phyloP scores from a whole-genome alignment of 37 sponge, comb jelly and placozoan genomes.

The Aphrocallistes beatrix region DNA sequence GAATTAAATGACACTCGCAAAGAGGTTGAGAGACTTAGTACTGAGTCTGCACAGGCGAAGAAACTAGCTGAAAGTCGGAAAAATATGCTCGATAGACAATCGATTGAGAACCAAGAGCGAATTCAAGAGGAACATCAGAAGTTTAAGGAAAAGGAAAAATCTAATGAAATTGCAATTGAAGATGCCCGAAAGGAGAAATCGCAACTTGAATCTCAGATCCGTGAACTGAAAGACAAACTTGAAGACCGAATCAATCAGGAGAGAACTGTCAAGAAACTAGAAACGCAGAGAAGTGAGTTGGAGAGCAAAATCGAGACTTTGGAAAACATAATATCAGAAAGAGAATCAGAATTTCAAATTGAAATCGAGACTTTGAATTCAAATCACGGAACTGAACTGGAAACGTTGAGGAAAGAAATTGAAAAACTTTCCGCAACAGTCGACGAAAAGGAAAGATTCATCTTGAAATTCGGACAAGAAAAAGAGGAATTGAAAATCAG shows the following conservation, averaged over 20 bases:
- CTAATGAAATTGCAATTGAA: background rate
- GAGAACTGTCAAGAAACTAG: constrained; percentile 10
- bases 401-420: background rate
- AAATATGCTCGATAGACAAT: background rate
- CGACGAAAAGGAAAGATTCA: constrained; percentile 11
- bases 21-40: background rate
- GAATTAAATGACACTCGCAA: background rate
- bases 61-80: background rate
- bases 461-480: background rate
- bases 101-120: background rate
- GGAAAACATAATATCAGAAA: background rate
- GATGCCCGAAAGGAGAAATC: background rate
- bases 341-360: background rate
- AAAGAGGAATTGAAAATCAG: background rate
- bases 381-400: background rate
- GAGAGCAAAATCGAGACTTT: background rate
- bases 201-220: background rate
- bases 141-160: background rate
- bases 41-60: background rate
- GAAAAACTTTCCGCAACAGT: background rate
- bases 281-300: background rate
- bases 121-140: background rate
- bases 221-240: background rate
- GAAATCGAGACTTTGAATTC: background rate
- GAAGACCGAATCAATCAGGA: background rate